Evolutionary conservation across 2,888 invertebrate genomes (phyloP).

Genomic region (Melieria crassipennis): DNA sequence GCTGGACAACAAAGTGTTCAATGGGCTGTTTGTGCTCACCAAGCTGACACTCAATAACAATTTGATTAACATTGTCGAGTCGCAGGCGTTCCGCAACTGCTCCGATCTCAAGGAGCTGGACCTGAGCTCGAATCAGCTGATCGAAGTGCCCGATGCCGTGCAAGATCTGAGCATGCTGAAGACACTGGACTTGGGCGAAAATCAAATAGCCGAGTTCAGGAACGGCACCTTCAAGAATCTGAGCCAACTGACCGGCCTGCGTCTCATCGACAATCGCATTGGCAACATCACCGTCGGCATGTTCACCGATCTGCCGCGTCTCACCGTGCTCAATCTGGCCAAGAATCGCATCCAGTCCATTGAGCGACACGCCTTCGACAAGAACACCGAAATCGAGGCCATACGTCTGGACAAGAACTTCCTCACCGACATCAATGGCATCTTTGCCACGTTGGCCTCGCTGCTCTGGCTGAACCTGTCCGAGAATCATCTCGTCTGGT

Average conservation of each 20-base stretch:
- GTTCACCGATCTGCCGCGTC: constrained; percentile 85
- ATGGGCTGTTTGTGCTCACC: constrained; percentile 83
- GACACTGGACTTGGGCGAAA: constrained; percentile 91
- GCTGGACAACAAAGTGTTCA: constrained; percentile 82
- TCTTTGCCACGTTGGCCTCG: constrained; percentile 85
- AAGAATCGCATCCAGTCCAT: constrained; percentile 89
- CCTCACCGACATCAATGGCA: constrained; percentile 88
- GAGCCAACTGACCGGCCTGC: constrained; percentile 85
- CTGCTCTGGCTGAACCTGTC: constrained; percentile 88
- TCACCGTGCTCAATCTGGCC: constrained; percentile 88
- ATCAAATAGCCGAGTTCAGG: constrained; percentile 83
- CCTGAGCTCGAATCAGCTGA: constrained; percentile 85
- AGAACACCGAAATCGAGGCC: constrained; percentile 84
- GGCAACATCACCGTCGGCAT: constrained; percentile 85
- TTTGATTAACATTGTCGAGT: constrained; percentile 80
- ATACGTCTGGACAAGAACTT: constrained; percentile 89
- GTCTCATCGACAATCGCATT: constrained; percentile 90
- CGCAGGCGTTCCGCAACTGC: constrained; percentile 86
- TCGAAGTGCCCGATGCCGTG: constrained; percentile 83
- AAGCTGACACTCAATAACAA: constrained; percentile 89
- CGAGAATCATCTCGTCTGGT: constrained; percentile 91
- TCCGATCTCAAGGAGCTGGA: constrained; percentile 89
- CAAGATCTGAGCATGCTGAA: constrained; percentile 84
- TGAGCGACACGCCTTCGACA: constrained; percentile 84
- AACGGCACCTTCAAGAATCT: constrained; percentile 88